Percentiles rank a stretch among this genome's conserved stretches.
phyloP scores from a whole-genome alignment of 2,797 vertebrate species.

The Chelon labrosus region DNA sequence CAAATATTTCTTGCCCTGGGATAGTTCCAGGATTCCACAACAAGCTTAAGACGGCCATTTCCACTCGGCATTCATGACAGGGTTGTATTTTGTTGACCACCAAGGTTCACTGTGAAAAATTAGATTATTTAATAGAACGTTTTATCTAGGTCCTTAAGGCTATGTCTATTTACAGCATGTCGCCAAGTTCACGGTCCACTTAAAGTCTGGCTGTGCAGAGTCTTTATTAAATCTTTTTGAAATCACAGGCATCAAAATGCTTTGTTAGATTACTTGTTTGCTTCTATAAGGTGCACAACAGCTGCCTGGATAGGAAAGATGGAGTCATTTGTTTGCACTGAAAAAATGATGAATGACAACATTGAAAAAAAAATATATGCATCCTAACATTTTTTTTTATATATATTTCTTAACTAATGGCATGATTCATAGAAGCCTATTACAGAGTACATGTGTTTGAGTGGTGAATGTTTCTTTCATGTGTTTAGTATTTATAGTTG shows the following conservation, averaged over 20 bases:
- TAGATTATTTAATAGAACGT: slow-evolving; percentile 20
- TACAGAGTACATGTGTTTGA: too few relatives aligned
- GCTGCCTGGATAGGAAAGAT: too few relatives aligned
- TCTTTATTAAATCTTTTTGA: neutral
- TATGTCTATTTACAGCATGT: slow-evolving; percentile 16
- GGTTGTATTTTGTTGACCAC: slow-evolving; percentile 22
- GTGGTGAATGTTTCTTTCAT: neutral
- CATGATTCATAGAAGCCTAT: too few relatives aligned
- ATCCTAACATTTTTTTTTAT: too few relatives aligned
- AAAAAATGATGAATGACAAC: too few relatives aligned
- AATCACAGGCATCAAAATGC: too few relatives aligned
- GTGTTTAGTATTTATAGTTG: neutral
- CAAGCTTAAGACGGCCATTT: slow-evolving; percentile 27
- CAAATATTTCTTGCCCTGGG: slow-evolving; percentile 25
- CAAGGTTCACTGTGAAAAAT: slow-evolving; percentile 28
- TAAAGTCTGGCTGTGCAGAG: slow-evolving; percentile 11
- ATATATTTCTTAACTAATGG: too few relatives aligned
- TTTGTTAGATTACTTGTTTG: too few relatives aligned
- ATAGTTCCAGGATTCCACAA: slow-evolving; percentile 42
- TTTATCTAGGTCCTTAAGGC: slow-evolving; percentile 23
- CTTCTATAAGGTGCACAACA: too few relatives aligned
- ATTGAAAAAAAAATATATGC: too few relatives aligned
- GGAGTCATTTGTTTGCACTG: too few relatives aligned
- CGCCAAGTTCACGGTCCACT: slow-evolving; percentile 13
- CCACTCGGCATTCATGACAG: neutral